Evolutionary conservation across 1,140 invertebrate genomes (phyloP).

Genomic region (Drosophila equinoxialis): DNA sequence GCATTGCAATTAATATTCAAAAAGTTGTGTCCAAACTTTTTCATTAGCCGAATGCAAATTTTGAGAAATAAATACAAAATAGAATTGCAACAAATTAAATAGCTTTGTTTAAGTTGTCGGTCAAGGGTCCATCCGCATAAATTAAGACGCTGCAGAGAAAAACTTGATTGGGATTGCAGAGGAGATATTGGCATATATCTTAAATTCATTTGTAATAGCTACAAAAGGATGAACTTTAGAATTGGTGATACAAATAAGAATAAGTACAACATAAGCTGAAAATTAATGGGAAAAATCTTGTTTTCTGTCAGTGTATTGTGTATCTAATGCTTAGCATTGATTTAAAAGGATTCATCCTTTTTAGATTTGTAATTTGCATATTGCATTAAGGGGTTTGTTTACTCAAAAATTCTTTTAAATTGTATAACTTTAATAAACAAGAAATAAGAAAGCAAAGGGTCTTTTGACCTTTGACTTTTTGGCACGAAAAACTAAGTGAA

Average conservation of each 20-base stretch:
- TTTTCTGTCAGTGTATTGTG: not conserved
- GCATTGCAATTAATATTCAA: constrained; percentile 4
- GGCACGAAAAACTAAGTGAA: constrained; percentile 49
- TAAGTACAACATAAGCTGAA: too few species aligned
- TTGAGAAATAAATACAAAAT: constrained; percentile 26
- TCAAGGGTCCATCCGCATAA: not conserved
- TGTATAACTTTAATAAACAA: constrained; percentile 56
- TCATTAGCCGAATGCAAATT: constrained; percentile 26
- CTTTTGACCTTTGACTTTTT: constrained; percentile 34
- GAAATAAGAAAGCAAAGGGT: not conserved
- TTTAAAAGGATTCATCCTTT: not conserved
- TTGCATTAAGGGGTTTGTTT: constrained; percentile 44
- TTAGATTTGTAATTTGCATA: constrained; percentile 69
- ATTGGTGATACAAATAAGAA: too few species aligned
- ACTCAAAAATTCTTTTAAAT: constrained; percentile 47
- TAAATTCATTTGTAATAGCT: too few species aligned
- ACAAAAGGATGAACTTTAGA: too few species aligned
- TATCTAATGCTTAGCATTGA: not conserved
- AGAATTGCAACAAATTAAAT: constrained; percentile 64
- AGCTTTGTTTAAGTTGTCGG: constrained; percentile 35
- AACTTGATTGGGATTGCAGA: too few species aligned
- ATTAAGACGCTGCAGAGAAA: not conserved
- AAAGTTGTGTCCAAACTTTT: constrained; percentile 36
- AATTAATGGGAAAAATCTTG: too few species aligned
- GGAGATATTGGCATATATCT: too few species aligned